A percentile compares a stretch with the other conserved stretches of the same genome.
Evolutionary conservation across 2,113 vertebrate genomes (phyloP).

Genomic region (Oncorhynchus kisutch): DNA sequence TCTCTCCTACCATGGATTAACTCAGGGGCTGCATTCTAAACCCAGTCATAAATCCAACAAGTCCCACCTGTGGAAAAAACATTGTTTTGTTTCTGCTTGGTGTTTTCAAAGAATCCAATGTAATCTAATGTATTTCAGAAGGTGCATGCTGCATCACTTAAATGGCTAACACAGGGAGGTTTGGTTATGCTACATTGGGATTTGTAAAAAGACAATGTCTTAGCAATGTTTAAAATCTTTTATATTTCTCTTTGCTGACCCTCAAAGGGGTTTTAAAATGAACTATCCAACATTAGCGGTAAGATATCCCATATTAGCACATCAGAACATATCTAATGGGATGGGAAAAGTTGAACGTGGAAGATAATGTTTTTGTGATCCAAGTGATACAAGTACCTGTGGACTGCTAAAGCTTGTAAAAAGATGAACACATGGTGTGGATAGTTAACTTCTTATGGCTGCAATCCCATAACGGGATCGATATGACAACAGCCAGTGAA

Average conservation of each 20-base stretch:
- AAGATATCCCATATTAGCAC: background rate
- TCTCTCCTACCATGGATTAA: conserved; percentile 56
- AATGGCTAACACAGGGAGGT: background rate
- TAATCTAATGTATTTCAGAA: conserved; percentile 56
- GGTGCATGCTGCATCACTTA: conserved; percentile 6
- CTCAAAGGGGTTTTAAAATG: background rate
- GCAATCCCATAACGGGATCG: too few species aligned
- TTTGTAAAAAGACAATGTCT: background rate
- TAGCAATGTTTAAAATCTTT: background rate
- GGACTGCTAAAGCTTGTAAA: too few species aligned
- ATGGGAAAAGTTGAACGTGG: background rate
- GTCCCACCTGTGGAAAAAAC: conserved; percentile 34
- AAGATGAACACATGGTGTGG: too few species aligned
- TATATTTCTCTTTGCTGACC: background rate
- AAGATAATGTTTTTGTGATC: too few species aligned
- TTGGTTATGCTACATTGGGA: background rate
- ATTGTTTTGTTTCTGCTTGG: conserved; percentile 39
- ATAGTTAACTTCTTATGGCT: too few species aligned
- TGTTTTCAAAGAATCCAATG: conserved; percentile 39
- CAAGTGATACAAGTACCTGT: too few species aligned
- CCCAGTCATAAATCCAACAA: conserved; percentile 67
- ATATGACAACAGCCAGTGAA: too few species aligned
- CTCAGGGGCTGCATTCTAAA: conserved; percentile 61
- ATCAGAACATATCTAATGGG: background rate
- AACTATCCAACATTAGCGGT: background rate